phyloP scores from a whole-genome alignment of 2,113 vertebrate genomes.

The Lepus europaeus region DNA sequence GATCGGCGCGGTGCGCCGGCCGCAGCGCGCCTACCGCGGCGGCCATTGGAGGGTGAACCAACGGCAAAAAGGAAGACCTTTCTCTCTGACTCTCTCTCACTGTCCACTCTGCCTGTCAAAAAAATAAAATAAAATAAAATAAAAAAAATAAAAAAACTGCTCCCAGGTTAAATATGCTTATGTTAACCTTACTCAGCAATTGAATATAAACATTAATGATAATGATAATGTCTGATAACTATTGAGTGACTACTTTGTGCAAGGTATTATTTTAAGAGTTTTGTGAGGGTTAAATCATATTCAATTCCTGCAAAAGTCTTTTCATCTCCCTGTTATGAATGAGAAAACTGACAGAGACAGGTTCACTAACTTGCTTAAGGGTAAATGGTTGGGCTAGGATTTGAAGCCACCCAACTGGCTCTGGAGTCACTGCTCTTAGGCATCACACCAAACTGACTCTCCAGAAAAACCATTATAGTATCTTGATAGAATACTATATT shows the following conservation, averaged over 20 bases:
- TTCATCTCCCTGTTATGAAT: background rate
- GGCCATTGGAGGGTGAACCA: too few relatives aligned
- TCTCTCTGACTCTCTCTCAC: too few relatives aligned
- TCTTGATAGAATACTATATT: slow-evolving; percentile 15
- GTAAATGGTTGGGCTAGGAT: background rate
- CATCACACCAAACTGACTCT: background rate
- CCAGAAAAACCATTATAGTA: background rate
- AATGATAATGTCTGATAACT: background rate
- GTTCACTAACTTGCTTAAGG: slow-evolving; percentile 16
- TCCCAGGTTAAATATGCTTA: slow-evolving; percentile 34
- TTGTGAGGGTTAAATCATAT: slow-evolving; percentile 12
- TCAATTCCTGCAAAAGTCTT: slow-evolving; percentile 21
- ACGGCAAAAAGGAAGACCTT: too few relatives aligned
- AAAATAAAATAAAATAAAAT: too few relatives aligned
- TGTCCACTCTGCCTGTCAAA: too few relatives aligned
- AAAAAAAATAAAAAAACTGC: background rate
- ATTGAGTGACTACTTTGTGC: background rate
- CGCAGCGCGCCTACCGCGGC: too few relatives aligned
- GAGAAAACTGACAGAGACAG: background rate
- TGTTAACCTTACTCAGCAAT: background rate
- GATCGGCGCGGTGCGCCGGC: too few relatives aligned
- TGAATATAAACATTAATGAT: background rate
- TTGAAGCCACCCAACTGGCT: background rate
- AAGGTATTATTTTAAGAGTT: slow-evolving; percentile 22
- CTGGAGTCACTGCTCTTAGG: background rate